These are phyloP conservation scores for Pararge aegeria DNA, from an alignment of 1,140 invertebrate genomes.

Conservation along the genomic window DNA sequence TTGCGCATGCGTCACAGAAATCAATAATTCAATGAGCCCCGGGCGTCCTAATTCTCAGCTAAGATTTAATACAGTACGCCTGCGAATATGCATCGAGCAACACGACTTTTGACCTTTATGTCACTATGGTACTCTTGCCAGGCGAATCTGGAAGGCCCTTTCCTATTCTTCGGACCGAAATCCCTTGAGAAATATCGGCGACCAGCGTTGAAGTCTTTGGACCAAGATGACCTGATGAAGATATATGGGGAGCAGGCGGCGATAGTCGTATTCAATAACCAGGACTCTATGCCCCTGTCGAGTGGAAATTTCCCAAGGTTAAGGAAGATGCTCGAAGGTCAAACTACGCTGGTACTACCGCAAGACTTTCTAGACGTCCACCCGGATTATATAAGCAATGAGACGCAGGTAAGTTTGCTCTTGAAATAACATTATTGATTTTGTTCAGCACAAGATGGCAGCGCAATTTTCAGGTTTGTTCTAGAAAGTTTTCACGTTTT, in stretches of 20 bases:
- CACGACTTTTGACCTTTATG: constrained; percentile 7
- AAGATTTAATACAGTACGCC: background rate
- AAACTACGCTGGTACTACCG: constrained; percentile 71
- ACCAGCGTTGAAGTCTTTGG: constrained; percentile 72
- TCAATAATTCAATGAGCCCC: constrained; percentile 26
- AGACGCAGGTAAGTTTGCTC: constrained; percentile 68
- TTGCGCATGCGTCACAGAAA: constrained; percentile 16
- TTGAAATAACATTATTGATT: background rate
- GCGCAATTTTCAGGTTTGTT: too few species aligned
- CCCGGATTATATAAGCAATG: constrained; percentile 79
- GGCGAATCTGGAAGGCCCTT: constrained; percentile 78
- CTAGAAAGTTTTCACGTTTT: too few species aligned
- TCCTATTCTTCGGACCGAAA: constrained; percentile 80
- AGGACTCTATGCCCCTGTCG: constrained; percentile 68
- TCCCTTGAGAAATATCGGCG: constrained; percentile 67
- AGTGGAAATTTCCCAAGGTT: constrained; percentile 66
- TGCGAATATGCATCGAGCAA: constrained; percentile 8
- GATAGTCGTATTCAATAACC: constrained; percentile 76
- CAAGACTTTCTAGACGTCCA: constrained; percentile 79
- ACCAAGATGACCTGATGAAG: constrained; percentile 71
- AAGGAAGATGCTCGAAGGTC: constrained; percentile 75
- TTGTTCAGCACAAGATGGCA: too few species aligned
- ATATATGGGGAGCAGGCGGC: constrained; percentile 69
- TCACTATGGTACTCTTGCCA: constrained; percentile 32
- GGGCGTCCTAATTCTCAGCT: background rate